Base-by-base conservation (phyloP, 92 coral and sea anemone genomes). In the Phenganax marumi region DNA sequence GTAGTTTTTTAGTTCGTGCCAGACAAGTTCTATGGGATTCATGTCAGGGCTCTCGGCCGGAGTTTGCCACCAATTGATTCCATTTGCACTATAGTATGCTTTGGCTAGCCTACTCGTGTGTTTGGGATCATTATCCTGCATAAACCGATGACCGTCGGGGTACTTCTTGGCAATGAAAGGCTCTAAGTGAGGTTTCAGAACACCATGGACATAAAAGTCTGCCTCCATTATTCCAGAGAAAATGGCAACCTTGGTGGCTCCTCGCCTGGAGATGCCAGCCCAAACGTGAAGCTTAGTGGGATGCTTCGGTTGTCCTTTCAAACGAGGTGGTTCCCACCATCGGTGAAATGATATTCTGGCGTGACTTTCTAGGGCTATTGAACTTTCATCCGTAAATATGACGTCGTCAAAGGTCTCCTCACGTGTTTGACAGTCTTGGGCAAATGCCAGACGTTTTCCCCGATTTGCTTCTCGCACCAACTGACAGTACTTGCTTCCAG, bases 371-470 rank as follows among this genome's bases (percentile, higher is more conserved):
- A 90, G 52, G 22, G 79, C 56, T n/a, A 90, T 78, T 16, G 79
- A 62, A 72, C 90, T 80, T 68, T 90, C 89, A 50, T 88, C 93
- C 3, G 88, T 88, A 68, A 91, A 88, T 25, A 91, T 83, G 14
- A 83, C 90, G 64, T 91, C 79, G 73, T 88, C 62, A 46, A 91
- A 91, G 8, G 77, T 78, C 48, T 91, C 88, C 8, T 33, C 43
- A 33, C 43, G 43, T 33, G 53, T 68, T 17, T 56, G 56, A 12
- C 23, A 43, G 0, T 12, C 9, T 18, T 53, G 58, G 43, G 43
- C 43, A 53, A 77, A 49, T 39, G 54, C 55, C 17, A 33, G 24
- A 11, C 74, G 65, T 49, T 83, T 86, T 24, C 57, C 75, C 9
- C 87, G 73, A 73, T 89, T 89, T 8, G 71, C 80, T 71, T 86